Base-by-base conservation (phyloP, 2,888 invertebrate species). In the Drosophila putrida region DNA sequence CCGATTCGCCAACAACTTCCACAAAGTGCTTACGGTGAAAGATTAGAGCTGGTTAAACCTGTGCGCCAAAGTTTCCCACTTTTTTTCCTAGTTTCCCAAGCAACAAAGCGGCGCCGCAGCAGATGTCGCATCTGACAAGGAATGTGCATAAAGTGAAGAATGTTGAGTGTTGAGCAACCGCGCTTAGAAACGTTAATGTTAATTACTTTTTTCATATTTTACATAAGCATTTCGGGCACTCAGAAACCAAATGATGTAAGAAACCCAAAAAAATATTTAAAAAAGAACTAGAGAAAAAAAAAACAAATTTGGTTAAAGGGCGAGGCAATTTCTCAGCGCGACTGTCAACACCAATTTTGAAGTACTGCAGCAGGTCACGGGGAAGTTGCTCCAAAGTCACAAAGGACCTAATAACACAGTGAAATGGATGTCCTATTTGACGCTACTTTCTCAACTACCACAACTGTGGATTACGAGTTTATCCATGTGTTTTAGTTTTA, bases 341-440 rank as follows among this genome's bases (percentile, higher is more conserved):
- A 81, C 90, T 91, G 91, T 91, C 91, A 90, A 90, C 91, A 91
- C 91, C 89, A 88, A 86, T 84, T 85, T 88, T 85, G 77, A 90
- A 91, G 90, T 90, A 87, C 77, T 87, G 77, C 44, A 44, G 43
- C 80, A 66, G 60, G 55, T 62, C 68, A 79, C 49, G 54, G 57
- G 61, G 44, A 27, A 27, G 44, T 55, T 53, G 57, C 41, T 11
- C 55, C 36, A 47, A 44, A 53, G 35, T 54, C 58, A 59, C 43
- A 44, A 60, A 54, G 69, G 54, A 65, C 51, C 51, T 62, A 73
- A 71, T 69, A 61, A 70, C 71, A 63, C 59, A 65, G 38, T 28
- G 41, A 20, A 38, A 20, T 15, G 20, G 55, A 55, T 43, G 65
- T 71, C 71, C 62, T 74, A 36, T 39, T 39, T 33, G 50, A 38